Evolutionary conservation across 2,797 vertebrate species (phyloP).

Genomic region (Hippocampus kuda): DNA sequence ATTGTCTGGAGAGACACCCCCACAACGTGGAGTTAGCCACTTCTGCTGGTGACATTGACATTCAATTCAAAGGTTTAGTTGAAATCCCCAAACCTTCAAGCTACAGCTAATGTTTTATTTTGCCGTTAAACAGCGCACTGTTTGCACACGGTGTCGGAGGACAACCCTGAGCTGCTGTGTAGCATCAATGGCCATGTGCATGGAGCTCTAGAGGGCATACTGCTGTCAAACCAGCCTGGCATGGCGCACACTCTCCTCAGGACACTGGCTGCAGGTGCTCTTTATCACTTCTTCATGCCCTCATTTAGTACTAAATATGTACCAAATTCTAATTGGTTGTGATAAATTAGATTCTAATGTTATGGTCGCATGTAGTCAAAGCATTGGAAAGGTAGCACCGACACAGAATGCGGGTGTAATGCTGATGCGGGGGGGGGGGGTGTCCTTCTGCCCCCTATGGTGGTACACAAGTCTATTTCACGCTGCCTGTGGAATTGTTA

Average conservation of each 20-base stretch:
- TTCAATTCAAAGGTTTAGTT: background rate
- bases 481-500: no score
- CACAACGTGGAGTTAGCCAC: conserved; percentile 82
- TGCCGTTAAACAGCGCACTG: conserved; percentile 75
- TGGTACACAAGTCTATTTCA: no score
- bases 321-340: background rate
- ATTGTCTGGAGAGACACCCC: conserved; percentile 77
- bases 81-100: background rate
- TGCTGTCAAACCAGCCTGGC: conserved; percentile 66
- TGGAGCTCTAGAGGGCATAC: conserved; percentile 69
- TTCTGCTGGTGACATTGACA: conserved; percentile 75
- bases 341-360: background rate
- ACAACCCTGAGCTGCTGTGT: conserved; percentile 82
- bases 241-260: conserved; percentile 79
- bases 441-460: no score
- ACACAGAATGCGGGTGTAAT: no score
- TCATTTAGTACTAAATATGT: background rate
- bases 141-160: conserved; percentile 91
- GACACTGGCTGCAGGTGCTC: conserved; percentile 80
- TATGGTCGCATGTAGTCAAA: no score
- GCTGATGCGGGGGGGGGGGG: no score
- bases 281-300: conserved; percentile 3
- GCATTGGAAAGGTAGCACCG: no score
- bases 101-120: background rate
- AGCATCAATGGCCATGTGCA: conserved; percentile 68